Conservation (phyloP, 2,797 vertebrate genomes). For the Scleropages formosus region DNA sequence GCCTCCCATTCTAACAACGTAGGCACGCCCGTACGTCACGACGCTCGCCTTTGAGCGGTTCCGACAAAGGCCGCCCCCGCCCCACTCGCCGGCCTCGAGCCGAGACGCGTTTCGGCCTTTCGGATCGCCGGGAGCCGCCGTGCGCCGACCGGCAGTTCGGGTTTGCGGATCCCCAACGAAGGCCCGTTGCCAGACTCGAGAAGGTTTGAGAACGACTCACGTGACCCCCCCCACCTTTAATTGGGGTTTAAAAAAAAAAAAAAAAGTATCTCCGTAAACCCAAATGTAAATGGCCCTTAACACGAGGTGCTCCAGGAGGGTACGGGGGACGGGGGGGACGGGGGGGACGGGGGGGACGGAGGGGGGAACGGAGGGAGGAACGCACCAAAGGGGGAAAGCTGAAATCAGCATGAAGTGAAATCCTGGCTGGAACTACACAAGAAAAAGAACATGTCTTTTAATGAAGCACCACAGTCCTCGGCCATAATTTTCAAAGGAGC, state of each 20-base stretch:
- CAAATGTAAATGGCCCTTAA: constrained; percentile 29
- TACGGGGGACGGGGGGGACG: not conserved
- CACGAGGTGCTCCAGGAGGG: constrained; percentile 30
- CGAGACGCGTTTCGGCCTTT: not conserved
- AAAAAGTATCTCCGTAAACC: constrained; percentile 22
- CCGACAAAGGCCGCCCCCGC: not conserved
- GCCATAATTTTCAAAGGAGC: constrained; percentile 81
- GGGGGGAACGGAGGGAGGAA: too few relatives aligned
- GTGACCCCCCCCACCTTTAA: constrained; percentile 7
- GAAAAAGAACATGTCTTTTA: constrained; percentile 79
- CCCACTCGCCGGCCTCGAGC: not conserved
- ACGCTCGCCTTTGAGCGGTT: not conserved
- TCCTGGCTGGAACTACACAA: constrained; percentile 80
- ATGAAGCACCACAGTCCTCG: constrained; percentile 80
- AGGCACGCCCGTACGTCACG: not conserved
- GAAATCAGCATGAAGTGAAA: constrained; percentile 68
- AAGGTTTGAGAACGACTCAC: not conserved
- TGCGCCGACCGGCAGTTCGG: constrained; percentile 12
- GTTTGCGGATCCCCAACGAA: not conserved
- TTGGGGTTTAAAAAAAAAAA: not conserved
- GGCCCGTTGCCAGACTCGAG: not conserved
- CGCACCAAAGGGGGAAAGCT: constrained; percentile 53
- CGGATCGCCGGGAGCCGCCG: not conserved
- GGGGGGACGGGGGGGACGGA: constrained; percentile 10
- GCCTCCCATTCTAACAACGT: not conserved